phyloP scores from a whole-genome alignment of 1,140 invertebrate species.

The Eumeta japonica region DNA sequence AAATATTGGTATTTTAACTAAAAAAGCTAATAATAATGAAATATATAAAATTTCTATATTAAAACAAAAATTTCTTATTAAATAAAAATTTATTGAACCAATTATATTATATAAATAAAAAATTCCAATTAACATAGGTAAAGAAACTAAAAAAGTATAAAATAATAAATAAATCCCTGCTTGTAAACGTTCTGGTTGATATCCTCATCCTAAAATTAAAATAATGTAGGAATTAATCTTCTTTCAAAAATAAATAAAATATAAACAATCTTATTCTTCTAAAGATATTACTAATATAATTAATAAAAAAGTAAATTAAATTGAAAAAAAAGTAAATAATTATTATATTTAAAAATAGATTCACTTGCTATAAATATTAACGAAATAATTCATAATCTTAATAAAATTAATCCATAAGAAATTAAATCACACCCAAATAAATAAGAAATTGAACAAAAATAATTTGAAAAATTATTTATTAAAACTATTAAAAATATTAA shows the following conservation, averaged over 20 bases:
- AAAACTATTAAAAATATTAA: not conserved
- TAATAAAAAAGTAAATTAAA: conserved; percentile 49
- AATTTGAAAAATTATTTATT: not conserved
- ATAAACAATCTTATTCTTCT: conserved; percentile 52
- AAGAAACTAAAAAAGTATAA: conserved; percentile 63
- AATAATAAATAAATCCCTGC: conserved; percentile 64
- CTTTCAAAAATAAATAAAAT: conserved; percentile 66
- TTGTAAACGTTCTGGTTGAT: conserved; percentile 60
- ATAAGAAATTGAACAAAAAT: conserved; percentile 23
- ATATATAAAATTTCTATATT: conserved; percentile 54
- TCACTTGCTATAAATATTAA: conserved; percentile 50
- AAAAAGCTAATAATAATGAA: conserved; percentile 60
- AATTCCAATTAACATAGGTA: conserved; percentile 60
- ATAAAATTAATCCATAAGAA: conserved; percentile 43
- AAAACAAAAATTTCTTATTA: conserved; percentile 45
- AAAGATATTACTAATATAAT: conserved; percentile 55
- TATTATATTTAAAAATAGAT: conserved; percentile 31
- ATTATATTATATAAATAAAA: conserved; percentile 50
- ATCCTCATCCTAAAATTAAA: conserved; percentile 63
- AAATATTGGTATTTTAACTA: conserved; percentile 71
- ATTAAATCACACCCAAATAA: conserved; percentile 37
- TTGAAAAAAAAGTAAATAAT: conserved; percentile 45
- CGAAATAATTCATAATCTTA: conserved; percentile 46
- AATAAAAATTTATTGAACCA: conserved; percentile 49
- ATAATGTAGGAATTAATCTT: conserved; percentile 58